These are phyloP conservation scores for Eurosta solidaginis DNA, from an alignment of 1,140 invertebrate species.

Conservation along the genomic window DNA sequence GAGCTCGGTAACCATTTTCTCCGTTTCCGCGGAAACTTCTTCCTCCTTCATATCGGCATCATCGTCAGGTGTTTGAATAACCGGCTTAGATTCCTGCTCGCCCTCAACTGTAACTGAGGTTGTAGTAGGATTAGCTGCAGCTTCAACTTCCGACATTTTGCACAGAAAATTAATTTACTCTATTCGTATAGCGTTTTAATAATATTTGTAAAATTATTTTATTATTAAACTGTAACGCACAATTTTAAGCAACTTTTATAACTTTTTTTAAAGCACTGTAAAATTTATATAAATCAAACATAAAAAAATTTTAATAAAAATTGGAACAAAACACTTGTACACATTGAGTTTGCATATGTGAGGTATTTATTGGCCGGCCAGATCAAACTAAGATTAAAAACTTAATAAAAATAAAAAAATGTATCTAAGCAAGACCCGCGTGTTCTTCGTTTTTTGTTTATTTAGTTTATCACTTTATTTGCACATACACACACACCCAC, in stretches of 20 bases:
- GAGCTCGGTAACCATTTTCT: conserved; percentile 54
- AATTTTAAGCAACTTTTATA: too few relatives aligned
- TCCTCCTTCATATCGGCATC: conserved; percentile 42
- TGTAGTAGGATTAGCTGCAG: conserved; percentile 42
- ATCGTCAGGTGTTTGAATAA: not conserved
- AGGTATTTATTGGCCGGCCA: too few relatives aligned
- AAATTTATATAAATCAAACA: not conserved
- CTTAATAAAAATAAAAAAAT: too few relatives aligned
- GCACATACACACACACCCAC: not conserved
- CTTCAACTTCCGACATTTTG: conserved; percentile 56
- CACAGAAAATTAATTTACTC: too few relatives aligned
- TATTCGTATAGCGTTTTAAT: too few relatives aligned
- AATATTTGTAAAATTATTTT: too few relatives aligned
- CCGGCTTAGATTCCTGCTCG: conserved; percentile 39
- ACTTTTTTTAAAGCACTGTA: not conserved
- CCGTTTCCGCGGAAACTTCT: conserved; percentile 49
- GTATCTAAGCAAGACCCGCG: too few relatives aligned
- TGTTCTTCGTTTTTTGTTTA: too few relatives aligned
- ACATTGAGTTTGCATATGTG: not conserved
- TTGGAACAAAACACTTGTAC: not conserved
- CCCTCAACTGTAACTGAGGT: conserved; percentile 27
- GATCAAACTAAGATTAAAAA: too few relatives aligned
- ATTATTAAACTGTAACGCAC: too few relatives aligned
- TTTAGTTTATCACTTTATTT: not conserved
- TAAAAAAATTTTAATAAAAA: not conserved